Percentiles rank a stretch among this genome's conserved stretches.
Evolutionary conservation across 2,888 invertebrate genomes (phyloP).

Genomic region (Dynastes tityus): DNA sequence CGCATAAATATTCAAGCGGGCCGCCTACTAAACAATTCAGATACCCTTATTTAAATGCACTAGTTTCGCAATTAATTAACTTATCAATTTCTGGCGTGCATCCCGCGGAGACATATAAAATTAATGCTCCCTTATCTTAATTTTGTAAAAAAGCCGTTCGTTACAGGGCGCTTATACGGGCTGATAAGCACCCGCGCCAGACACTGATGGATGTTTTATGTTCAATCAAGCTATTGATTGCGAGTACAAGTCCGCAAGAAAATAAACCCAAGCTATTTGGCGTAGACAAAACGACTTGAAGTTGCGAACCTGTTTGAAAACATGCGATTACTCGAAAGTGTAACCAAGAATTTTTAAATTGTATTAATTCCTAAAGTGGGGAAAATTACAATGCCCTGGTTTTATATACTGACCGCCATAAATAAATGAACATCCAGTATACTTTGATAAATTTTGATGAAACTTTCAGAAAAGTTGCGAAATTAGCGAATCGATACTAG

Average conservation of each 20-base stretch:
- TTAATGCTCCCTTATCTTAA: slow-evolving; percentile 47
- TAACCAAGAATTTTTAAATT: too few species aligned
- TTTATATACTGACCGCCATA: too few species aligned
- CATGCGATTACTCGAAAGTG: too few species aligned
- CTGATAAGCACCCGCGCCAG: slow-evolving; percentile 39
- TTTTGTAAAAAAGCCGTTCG: slow-evolving; percentile 40
- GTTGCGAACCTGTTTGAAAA: too few species aligned
- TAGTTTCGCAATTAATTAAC: slow-evolving; percentile 20
- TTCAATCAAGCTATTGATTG: slow-evolving; percentile 41
- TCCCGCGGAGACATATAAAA: slow-evolving; percentile 24
- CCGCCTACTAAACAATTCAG: not conserved
- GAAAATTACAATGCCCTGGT: too few species aligned
- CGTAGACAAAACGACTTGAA: too few species aligned
- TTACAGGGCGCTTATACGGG: slow-evolving; percentile 20
- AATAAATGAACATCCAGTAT: too few species aligned
- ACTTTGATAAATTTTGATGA: too few species aligned
- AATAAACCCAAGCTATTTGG: not conserved
- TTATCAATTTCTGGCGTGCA: slow-evolving; percentile 25
- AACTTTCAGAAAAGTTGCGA: too few species aligned
- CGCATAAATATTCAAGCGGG: slow-evolving; percentile 25
- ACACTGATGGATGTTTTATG: slow-evolving; percentile 49
- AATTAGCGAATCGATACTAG: too few species aligned
- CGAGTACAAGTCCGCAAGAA: slow-evolving; percentile 1
- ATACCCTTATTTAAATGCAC: slow-evolving; percentile 1
- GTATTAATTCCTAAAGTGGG: too few species aligned